A percentile compares a stretch with the other conserved stretches of the same genome.
phyloP scores from a whole-genome alignment of 2,888 invertebrate species.

The Uloborus plumipes region DNA sequence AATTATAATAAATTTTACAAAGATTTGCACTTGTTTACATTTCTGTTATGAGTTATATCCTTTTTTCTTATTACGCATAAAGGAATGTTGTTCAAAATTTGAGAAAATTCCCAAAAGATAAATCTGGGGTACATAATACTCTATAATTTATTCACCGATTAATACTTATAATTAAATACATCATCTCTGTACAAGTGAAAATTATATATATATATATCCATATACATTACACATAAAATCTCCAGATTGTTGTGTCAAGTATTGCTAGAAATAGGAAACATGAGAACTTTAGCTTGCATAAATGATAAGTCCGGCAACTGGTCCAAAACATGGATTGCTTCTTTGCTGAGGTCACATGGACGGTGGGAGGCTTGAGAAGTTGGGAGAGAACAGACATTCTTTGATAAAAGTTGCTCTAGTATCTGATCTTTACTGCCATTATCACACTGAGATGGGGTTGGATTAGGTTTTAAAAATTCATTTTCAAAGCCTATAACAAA shows the following conservation, averaged over 20 bases:
- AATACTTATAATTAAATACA: constrained; percentile 33
- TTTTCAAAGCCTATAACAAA: constrained; percentile 68
- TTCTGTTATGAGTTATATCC: no score
- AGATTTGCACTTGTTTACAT: no score
- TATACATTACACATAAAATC: constrained; percentile 45
- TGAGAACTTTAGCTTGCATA: constrained; percentile 72
- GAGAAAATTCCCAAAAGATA: no score
- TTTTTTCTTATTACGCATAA: no score
- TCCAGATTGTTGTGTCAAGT: constrained; percentile 43
- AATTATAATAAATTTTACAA: no score
- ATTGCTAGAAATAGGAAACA: constrained; percentile 70
- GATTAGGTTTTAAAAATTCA: constrained; percentile 68
- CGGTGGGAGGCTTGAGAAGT: constrained; percentile 35
- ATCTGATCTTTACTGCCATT: constrained; percentile 36
- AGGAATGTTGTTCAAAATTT: no score
- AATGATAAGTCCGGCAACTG: constrained; percentile 71
- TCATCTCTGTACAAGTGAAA: constrained; percentile 44
- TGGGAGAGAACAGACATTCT: constrained; percentile 67
- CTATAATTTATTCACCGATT: no score
- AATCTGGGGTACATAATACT: no score
- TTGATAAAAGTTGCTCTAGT: constrained; percentile 70
- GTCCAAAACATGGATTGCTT: constrained; percentile 70
- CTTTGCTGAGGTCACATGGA: constrained; percentile 68
- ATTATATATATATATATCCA: constrained; percentile 14
- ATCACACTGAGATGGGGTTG: constrained; percentile 53